These are phyloP conservation scores for Drosophila diplacantha DNA, from an alignment of 2,888 invertebrate genomes.

Conservation along the genomic window DNA sequence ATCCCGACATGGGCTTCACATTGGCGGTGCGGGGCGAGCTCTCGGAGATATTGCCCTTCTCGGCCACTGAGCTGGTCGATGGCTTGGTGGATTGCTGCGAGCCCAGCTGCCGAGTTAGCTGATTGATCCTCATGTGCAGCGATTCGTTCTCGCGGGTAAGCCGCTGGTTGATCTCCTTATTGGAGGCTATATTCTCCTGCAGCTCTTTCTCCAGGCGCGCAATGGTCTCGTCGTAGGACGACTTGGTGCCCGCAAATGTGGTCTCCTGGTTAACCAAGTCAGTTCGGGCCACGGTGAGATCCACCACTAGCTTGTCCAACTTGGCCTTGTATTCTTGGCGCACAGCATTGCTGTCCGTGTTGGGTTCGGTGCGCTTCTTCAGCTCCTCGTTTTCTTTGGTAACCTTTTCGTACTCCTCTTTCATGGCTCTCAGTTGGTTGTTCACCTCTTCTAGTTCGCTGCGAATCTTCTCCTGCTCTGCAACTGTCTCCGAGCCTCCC, in stretches of 20 bases:
- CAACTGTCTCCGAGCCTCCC: slow-evolving; percentile 62
- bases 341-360: slow-evolving; percentile 83
- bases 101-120: slow-evolving; percentile 83
- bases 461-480: slow-evolving; percentile 78
- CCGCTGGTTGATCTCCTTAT: slow-evolving; percentile 79
- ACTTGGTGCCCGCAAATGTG: slow-evolving; percentile 82
- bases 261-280: slow-evolving; percentile 81
- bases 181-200: slow-evolving; percentile 81
- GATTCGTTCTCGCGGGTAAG: slow-evolving; percentile 83
- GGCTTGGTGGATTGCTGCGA: slow-evolving; percentile 83
- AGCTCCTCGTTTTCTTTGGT: slow-evolving; percentile 81
- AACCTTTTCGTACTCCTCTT: slow-evolving; percentile 53
- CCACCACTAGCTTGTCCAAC: slow-evolving; percentile 77
- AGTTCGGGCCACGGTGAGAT: slow-evolving; percentile 78
- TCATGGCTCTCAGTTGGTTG: slow-evolving; percentile 64
- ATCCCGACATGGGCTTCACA: slow-evolving; percentile 95
- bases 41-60: slow-evolving; percentile 81
- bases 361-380: slow-evolving; percentile 84
- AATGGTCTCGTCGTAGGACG: slow-evolving; percentile 84
- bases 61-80: slow-evolving; percentile 81
- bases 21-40: slow-evolving; percentile 87
- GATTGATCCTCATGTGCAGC: slow-evolving; percentile 83
- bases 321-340: slow-evolving; percentile 84
- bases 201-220: slow-evolving; percentile 86
- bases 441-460: slow-evolving; percentile 80